These are phyloP conservation scores for Camelus bactrianus DNA, from an alignment of 2,113 vertebrate species.

Conservation along the genomic window DNA sequence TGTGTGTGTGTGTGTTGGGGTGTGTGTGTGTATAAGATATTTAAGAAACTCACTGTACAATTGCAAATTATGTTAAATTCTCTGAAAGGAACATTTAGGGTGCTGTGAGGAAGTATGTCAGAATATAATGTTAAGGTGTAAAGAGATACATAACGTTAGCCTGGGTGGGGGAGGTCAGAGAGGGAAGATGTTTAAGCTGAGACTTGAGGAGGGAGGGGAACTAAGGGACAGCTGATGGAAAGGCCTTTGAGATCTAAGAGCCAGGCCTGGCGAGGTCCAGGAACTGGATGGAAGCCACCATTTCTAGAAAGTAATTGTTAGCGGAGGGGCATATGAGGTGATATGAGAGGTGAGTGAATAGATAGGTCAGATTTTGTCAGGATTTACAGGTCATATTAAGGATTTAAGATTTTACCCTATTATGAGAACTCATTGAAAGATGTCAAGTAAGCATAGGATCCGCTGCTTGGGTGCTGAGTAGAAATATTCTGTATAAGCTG, in stretches of 20 bases:
- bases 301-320: not conserved
- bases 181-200: not conserved
- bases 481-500: constrained; percentile 34
- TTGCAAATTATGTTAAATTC: not conserved
- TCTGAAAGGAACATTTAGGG: not conserved
- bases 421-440: not conserved
- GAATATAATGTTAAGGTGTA: not conserved
- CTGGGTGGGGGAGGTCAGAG: not conserved
- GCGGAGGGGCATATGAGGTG: not conserved
- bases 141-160: not conserved
- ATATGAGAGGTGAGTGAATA: not conserved
- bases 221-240: not conserved
- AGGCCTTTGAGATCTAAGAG: not conserved
- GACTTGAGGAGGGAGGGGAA: not conserved
- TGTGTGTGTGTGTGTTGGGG: not conserved
- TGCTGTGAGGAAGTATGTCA: not conserved
- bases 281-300: not conserved
- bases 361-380: not conserved
- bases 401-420: not conserved
- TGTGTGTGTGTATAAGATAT: not conserved
- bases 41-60: not conserved
- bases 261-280: not conserved
- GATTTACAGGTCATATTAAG: not conserved
- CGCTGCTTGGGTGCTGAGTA: not conserved
- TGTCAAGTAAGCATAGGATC: not conserved